phyloP scores from a whole-genome alignment of 2,113 vertebrate species.

The Paramisgurnus dabryanus region DNA sequence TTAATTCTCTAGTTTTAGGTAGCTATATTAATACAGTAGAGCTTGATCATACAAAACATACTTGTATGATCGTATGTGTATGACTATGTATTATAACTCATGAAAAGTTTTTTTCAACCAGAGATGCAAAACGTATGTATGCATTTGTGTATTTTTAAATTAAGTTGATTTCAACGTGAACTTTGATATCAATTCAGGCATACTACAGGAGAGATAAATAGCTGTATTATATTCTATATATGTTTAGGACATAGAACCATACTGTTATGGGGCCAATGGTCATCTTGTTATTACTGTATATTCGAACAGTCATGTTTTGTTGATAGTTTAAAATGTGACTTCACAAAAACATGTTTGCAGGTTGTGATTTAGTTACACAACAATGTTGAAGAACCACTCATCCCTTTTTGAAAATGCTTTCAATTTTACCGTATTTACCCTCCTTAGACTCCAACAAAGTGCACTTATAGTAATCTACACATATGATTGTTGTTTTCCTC shows the following conservation, averaged over 20 bases:
- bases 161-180: not conserved
- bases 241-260: not conserved
- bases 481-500: no score
- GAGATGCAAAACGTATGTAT: no score
- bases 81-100: no score
- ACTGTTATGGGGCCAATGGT: not conserved
- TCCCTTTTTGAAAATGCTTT: not conserved
- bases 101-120: no score
- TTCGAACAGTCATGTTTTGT: not conserved
- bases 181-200: not conserved
- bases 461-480: not conserved
- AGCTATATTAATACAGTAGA: no score
- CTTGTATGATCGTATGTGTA: no score
- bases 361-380: slow-evolving; percentile 7
- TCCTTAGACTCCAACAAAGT: not conserved
- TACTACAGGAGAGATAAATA: not conserved
- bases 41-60: no score
- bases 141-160: no score
- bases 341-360: not conserved
- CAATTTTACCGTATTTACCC: not conserved
- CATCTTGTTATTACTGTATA: not conserved
- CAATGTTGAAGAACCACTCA: slow-evolving; percentile 39
- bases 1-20: no score
- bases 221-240: not conserved
- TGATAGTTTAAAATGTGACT: not conserved